These are phyloP conservation scores for Ferdinandea cuprea DNA, from an alignment of 2,888 invertebrate genomes.

Conservation along the genomic window DNA sequence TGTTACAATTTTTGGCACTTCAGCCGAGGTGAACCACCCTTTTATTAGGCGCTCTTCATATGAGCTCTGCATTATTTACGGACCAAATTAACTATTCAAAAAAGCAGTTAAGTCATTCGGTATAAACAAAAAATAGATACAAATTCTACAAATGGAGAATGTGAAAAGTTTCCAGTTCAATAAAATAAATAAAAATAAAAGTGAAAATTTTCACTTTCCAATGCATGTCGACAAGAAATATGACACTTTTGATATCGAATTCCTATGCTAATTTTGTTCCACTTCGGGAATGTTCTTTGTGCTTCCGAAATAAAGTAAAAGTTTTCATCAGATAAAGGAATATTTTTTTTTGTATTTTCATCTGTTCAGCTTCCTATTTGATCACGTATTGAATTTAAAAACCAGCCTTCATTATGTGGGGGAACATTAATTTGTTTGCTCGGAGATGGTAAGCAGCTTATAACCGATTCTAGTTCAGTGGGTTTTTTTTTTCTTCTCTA, in stretches of 20 bases:
- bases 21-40: conserved; percentile 35
- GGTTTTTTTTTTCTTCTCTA: conserved; percentile 10
- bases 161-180: conserved; percentile 1
- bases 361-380: conserved; percentile 20
- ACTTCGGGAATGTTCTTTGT: conserved; percentile 59
- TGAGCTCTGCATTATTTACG: conserved; percentile 16
- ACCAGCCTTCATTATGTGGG: conserved; percentile 22
- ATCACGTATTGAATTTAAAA: conserved; percentile 30
- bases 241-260: conserved; percentile 29
- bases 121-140: not conserved
- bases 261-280: conserved; percentile 64
- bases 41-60: conserved; percentile 32
- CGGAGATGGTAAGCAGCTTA: conserved; percentile 45
- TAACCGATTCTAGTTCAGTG: conserved; percentile 40
- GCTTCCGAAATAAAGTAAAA: conserved; percentile 61
- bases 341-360: conserved; percentile 22
- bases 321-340: conserved; percentile 21
- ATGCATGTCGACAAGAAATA: conserved; percentile 32
- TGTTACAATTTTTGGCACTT: conserved; percentile 28
- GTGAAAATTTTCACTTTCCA: conserved; percentile 69
- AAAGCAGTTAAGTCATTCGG: conserved; percentile 1
- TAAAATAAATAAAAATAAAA: no score
- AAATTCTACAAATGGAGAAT: not conserved
- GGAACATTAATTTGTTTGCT: conserved; percentile 18
- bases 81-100: conserved; percentile 17